Percentiles rank a stretch among this genome's conserved stretches.
phyloP scores from a whole-genome alignment of 1,140 invertebrate species.

The Anoplolepis gracilipes region DNA sequence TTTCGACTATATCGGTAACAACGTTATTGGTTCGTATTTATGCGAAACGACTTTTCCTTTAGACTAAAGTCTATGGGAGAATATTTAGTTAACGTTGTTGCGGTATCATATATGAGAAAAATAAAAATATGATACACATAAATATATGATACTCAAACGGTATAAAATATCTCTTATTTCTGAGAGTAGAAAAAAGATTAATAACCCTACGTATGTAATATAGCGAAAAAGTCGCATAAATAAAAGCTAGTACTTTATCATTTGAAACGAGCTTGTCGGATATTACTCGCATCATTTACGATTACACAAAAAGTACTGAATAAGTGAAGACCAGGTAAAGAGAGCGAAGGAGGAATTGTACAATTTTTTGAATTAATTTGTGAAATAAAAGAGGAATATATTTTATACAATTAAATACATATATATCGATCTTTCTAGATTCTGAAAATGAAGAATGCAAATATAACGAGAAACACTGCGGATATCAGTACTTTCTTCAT shows the following conservation, averaged over 20 bases:
- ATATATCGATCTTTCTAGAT: neutral
- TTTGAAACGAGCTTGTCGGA: neutral
- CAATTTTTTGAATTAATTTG: neutral
- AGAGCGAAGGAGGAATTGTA: neutral
- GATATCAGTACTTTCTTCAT: neutral
- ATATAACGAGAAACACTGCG: neutral
- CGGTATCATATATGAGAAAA: neutral
- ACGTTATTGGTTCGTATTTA: slow-evolving; percentile 44
- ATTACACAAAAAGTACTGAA: neutral
- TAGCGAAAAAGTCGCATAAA: neutral
- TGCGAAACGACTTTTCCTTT: slow-evolving; percentile 1
- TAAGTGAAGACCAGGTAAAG: neutral
- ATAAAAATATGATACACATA: neutral
- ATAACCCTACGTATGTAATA: neutral
- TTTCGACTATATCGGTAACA: slow-evolving; percentile 23
- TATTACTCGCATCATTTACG: neutral
- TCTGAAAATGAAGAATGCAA: neutral
- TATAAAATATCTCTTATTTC: neutral
- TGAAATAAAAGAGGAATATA: neutral
- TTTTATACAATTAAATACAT: neutral
- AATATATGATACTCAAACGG: neutral
- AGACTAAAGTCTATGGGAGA: neutral
- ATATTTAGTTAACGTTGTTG: neutral
- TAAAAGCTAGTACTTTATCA: neutral
- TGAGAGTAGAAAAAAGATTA: neutral